phyloP scores from a whole-genome alignment of 2,113 vertebrate genomes.

The Cranoglanis bouderius region DNA sequence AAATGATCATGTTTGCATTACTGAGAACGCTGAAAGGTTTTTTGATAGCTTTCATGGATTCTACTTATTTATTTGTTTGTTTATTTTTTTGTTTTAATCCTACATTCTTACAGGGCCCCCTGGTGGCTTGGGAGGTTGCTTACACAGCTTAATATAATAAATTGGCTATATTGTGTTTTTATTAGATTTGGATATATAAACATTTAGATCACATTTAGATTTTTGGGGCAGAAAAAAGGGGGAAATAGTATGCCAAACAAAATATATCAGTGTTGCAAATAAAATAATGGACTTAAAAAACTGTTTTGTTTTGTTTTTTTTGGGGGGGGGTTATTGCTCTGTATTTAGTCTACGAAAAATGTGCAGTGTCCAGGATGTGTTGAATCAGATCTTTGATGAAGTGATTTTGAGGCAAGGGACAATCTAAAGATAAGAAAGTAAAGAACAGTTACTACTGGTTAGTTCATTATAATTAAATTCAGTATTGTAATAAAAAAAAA shows the following conservation, averaged over 20 bases:
- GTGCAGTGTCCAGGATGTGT: not conserved
- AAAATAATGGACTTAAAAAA: not conserved
- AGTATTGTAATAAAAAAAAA: not conserved
- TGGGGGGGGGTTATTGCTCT: too few relatives aligned
- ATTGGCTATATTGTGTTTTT: not conserved
- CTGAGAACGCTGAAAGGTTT: too few relatives aligned
- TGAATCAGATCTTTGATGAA: not conserved
- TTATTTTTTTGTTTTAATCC: not conserved
- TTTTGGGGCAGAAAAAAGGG: not conserved
- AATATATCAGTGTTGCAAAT: not conserved
- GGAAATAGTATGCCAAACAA: not conserved
- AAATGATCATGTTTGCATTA: not conserved
- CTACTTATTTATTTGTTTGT: not conserved
- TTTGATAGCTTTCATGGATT: too few relatives aligned
- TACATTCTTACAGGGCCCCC: not conserved
- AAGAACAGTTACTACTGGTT: not conserved
- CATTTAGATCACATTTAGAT: not conserved
- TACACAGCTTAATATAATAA: not conserved
- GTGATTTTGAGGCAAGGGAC: not conserved
- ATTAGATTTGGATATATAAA: not conserved
- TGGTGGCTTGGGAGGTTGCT: not conserved
- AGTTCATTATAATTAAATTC: too few relatives aligned
- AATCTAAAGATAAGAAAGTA: not conserved
- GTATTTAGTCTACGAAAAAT: not conserved
- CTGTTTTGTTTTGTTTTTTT: not conserved